A percentile compares a stretch with the other conserved stretches of the same genome.
These are phyloP conservation scores for Aplidium turbinatum DNA, from an alignment of 23 tunicate genomes.

Conservation along the genomic window DNA sequence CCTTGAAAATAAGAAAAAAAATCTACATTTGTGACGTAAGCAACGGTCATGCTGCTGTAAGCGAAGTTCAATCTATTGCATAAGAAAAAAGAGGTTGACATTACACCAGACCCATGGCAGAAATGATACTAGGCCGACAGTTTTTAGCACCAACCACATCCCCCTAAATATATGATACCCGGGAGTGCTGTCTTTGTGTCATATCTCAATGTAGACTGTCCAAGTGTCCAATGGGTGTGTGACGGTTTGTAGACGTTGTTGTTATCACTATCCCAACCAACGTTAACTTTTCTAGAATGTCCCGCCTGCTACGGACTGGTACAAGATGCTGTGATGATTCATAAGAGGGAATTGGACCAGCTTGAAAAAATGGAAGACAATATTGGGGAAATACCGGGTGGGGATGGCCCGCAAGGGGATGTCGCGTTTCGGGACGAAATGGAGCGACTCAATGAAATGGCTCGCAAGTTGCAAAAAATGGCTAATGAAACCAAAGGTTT, in stretches of 20 bases:
- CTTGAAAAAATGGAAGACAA: conserved; percentile 54
- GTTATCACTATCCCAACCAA: not conserved
- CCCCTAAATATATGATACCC: not conserved
- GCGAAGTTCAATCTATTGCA: too few relatives aligned
- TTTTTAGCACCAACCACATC: not conserved
- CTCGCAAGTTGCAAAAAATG: conserved; percentile 42
- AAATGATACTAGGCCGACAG: too few relatives aligned
- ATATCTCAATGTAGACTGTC: not conserved
- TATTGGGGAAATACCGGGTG: conserved; percentile 48
- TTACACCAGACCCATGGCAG: too few relatives aligned
- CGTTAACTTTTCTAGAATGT: conserved; percentile 51
- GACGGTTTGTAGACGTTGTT: not conserved
- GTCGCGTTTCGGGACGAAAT: conserved; percentile 49
- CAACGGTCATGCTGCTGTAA: too few relatives aligned
- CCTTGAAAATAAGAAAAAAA: too few relatives aligned
- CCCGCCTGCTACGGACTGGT: conserved; percentile 96
- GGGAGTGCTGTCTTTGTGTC: too few relatives aligned
- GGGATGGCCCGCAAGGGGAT: conserved; percentile 26
- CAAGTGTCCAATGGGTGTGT: too few relatives aligned
- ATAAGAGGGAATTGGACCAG: conserved; percentile 53
- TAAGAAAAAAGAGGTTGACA: too few relatives aligned
- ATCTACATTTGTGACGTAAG: too few relatives aligned
- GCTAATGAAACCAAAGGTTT: too few relatives aligned
- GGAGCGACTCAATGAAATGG: conserved; percentile 48
- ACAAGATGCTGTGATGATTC: conserved; percentile 77